Evolutionary conservation across 2,113 vertebrate genomes (phyloP).

Genomic region (Catharus minimus): DNA sequence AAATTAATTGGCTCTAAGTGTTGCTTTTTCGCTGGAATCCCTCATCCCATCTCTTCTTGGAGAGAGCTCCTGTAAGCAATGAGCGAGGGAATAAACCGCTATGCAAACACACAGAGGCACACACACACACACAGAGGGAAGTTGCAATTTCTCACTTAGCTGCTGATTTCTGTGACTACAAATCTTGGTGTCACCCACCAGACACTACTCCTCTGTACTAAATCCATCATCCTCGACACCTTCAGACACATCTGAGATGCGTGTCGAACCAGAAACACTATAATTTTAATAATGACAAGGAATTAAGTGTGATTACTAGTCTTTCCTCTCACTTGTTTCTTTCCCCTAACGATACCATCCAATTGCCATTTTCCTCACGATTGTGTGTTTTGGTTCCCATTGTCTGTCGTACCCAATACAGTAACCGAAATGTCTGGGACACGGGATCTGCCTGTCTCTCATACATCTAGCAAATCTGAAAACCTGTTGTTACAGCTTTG

Average conservation of each 20-base stretch:
- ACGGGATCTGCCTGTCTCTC: background rate
- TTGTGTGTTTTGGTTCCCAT: background rate
- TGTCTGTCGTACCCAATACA: background rate
- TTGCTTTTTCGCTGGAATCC: slow-evolving; percentile 11
- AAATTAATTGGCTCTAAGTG: background rate
- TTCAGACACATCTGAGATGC: background rate
- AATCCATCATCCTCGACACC: slow-evolving; percentile 21
- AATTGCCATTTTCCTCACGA: background rate
- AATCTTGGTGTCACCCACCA: background rate
- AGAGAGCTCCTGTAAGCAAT: background rate
- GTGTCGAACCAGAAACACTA: background rate
- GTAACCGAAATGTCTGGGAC: background rate
- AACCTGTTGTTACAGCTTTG: slow-evolving; percentile 15
- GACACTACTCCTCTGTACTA: background rate
- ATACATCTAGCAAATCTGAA: background rate
- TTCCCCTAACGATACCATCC: background rate
- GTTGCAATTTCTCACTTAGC: background rate
- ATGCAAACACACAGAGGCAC: background rate
- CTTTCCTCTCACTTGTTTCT: slow-evolving; percentile 16
- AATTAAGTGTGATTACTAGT: slow-evolving; percentile 31
- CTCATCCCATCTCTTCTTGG: background rate
- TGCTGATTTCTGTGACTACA: background rate
- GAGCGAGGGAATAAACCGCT: background rate
- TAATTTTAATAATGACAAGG: slow-evolving; percentile 52
- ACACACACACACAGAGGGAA: background rate